Evolutionary conservation across 1,140 invertebrate genomes (phyloP), one percentile per base, ranked within the genome.

Genomic region (Anoplophora glabripennis): DNA sequence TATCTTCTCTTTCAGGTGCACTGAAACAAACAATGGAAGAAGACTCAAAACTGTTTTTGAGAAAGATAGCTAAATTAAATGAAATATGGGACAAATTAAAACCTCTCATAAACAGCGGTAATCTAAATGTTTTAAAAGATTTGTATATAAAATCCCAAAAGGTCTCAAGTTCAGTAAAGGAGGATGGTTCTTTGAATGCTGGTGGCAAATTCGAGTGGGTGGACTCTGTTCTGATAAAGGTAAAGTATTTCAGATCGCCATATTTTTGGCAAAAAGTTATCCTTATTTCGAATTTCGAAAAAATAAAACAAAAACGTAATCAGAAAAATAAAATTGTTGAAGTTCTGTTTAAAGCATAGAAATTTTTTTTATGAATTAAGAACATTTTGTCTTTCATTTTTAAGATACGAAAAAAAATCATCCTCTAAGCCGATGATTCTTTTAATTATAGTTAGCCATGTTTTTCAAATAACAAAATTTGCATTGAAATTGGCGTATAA

Each of bases 181-280:
- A 78, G 46, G 79, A 84, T 7, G 79, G 82, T 33, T 83, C 83
- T 37, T 76, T 90, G 7, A 89, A 87, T 68, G 85, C 85, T 0
- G 88, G 90, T 38, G 90, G 94, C 45, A 89, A 89, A 77, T 99
- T 99, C 77, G 94, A 99, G 77, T 99, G 97, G 96, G 84, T 97
- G 9, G 94, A 99, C 78, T 98, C 95, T 51, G 74, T 93, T 35
- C 83, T 99, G 48, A 89, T 99, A 0, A 90, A 92, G 77, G 86
- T 88, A 74, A 69, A 14, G 10, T 48, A 52, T 28, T 28, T 28
- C 2, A 28, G 21, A 2, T 28, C 21, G 2, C 3, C 21, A 28
- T n/a, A n/a, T n/a, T n/a, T n/a, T n/a, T n/a, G n/a, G n/a, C n/a
- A n/a, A n/a, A n/a, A n/a, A n/a, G n/a, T 5, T 28, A 5, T 28